Base-by-base conservation (phyloP, 1,140 invertebrate species). In the Himalopsyche phryganea region DNA sequence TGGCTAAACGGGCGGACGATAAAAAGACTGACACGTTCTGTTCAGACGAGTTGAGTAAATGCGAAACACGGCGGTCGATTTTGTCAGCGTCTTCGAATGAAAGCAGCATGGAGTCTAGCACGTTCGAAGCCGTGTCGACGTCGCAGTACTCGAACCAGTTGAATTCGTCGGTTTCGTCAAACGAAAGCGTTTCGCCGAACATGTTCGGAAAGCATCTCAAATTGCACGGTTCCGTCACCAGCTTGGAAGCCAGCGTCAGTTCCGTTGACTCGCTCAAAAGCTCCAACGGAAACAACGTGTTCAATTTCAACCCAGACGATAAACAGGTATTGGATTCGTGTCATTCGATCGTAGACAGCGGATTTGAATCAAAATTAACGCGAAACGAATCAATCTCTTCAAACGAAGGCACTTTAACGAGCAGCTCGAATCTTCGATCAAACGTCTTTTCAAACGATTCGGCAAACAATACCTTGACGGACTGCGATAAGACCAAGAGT, bases 371-470 rank as follows among this genome's bases (percentile, higher is more conserved):
- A 6, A 73, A 75, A 20, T 9, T 28, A 9, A 70, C 71, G 0
- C 63, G 69, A 0, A 73, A 67, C 66, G 72, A 76, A 5, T 73
- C 73, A 42, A 68, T 66, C 20, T 77, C 75, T 0, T 76, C 74
- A 2, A 77, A 78, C 44, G 76, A 78, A 65, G 75, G 75, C 0
- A 78, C 76, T 6, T 56, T 78, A n/a, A 78, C 75, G 0, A 71
- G 74, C 13, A 74, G 71, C 48, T 77, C 73, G 7, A 63, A 55
- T 13, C 20, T 55, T 14, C 45, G 38, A 33, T 59, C 61, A 40
- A 46, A 19, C n/a, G 28, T 59, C 23, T 57, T 58, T 17, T 44
- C 56, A 9, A 48, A 28, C 0, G 28, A 55, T 6, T 54, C 38
- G 9, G 6, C 6, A 19, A 36, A 38, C 4, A 11, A n/a, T 40